Conservation (phyloP, 2,888 invertebrate genomes). For the Tyria jacobaeae region DNA sequence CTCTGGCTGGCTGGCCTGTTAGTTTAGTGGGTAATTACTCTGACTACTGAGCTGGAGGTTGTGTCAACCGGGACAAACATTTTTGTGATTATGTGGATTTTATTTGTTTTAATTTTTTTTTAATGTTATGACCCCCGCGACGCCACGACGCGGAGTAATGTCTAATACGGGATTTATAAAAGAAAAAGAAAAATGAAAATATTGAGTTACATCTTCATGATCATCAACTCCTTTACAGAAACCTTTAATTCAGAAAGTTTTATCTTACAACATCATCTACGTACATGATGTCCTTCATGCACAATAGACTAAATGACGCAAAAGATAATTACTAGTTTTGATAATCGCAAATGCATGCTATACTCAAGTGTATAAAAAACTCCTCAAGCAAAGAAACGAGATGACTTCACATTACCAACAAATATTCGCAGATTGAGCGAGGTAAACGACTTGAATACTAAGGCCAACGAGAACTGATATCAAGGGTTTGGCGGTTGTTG, state of each 20-base stretch:
- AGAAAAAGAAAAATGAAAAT: too few relatives aligned
- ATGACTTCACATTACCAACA: not conserved
- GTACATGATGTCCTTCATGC: not conserved
- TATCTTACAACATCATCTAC: not conserved
- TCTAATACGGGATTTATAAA: too few relatives aligned
- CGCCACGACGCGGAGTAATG: too few relatives aligned
- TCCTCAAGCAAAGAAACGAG: not conserved
- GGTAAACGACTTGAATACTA: not conserved
- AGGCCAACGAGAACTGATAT: not conserved
- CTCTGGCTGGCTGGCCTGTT: too few relatives aligned
- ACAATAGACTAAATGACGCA: not conserved
- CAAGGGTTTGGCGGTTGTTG: not conserved
- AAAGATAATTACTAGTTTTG: not conserved
- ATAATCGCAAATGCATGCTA: not conserved
- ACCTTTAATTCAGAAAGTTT: not conserved
- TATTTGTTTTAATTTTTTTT: too few relatives aligned
- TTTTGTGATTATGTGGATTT: too few relatives aligned
- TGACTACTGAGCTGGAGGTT: too few relatives aligned
- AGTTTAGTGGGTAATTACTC: too few relatives aligned
- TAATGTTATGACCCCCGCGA: too few relatives aligned
- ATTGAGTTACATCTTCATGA: too few relatives aligned
- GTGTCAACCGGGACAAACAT: too few relatives aligned
- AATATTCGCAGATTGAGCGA: not conserved
- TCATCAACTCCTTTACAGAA: not conserved
- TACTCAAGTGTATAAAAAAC: not conserved